Conservation (phyloP, 2,113 vertebrate species). For the Oncorhynchus gorbuscha region DNA sequence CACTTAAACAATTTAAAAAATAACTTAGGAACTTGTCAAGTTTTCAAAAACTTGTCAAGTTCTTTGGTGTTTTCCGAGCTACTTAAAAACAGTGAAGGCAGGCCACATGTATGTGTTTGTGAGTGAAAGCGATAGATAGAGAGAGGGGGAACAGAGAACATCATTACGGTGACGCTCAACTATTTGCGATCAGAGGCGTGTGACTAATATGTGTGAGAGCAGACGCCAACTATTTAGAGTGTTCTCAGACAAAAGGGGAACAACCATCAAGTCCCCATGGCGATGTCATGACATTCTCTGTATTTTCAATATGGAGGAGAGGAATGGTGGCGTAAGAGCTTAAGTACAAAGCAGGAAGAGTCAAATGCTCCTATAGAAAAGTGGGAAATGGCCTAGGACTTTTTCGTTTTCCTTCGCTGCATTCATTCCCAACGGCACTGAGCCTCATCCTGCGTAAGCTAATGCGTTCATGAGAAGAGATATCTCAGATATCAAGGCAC, state of each 20-base stretch:
- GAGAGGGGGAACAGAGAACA: conserved; percentile 42
- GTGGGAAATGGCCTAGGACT: background rate
- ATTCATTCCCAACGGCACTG: background rate
- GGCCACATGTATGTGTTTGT: conserved; percentile 31
- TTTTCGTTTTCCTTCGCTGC: background rate
- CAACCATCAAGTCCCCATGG: conserved; percentile 39
- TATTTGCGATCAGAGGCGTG: no score
- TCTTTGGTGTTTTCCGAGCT: conserved; percentile 33
- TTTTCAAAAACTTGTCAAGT: conserved; percentile 38
- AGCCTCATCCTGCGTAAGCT: background rate
- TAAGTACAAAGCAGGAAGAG: no score
- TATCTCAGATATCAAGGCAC: conserved; percentile 53
- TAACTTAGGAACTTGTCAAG: background rate
- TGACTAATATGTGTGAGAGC: conserved; percentile 48
- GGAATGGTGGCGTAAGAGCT: background rate
- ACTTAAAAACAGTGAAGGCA: conserved; percentile 7
- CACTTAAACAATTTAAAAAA: no score
- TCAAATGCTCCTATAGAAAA: conserved; percentile 1
- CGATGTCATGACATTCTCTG: conserved; percentile 21
- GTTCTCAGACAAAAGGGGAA: conserved; percentile 42
- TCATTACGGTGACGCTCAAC: conserved; percentile 50
- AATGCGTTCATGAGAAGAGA: conserved; percentile 25
- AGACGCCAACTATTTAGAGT: conserved; percentile 48
- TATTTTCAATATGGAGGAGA: conserved; percentile 10
- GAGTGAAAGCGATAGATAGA: conserved; percentile 48